Base-by-base conservation (phyloP, 2,888 invertebrate species). In the Galerucella nymphaeae region DNA sequence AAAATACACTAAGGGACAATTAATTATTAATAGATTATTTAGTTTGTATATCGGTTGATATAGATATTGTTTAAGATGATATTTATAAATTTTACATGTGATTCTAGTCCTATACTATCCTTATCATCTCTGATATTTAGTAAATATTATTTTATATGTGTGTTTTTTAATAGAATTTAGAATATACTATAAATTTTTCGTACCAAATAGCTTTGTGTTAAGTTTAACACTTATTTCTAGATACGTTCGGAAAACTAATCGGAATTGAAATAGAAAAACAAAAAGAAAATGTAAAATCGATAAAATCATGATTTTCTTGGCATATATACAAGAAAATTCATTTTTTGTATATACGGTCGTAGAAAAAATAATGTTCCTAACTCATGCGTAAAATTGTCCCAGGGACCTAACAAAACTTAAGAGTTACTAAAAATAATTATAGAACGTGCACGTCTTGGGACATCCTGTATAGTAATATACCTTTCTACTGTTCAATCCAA, bases 81-180 rank as follows among this genome's bases (percentile, higher is more conserved):
- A 80, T 78, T 80, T 78, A 78, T 75, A 72, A 77, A 77, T 74
- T 75, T 77, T 72, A 71, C 77, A 77, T 80, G 80, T 80, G 80
- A 80, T 80, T 81, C 80, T 81, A 81, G 81, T 81, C 81, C n/a
- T n/a, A n/a, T 80, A 76, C 77, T 78, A 70, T 55, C 42, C 48
- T 64, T 45, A 68, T 70, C 62, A 62, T 63, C 30, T 74, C 76
- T 80, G 77, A 79, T 78, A 80, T 78, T 78, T 57, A 48, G 48
- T 71, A 67, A 77, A 45, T 45, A 45, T 45, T 45, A 57, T 63
- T 62, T n/a, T 41, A 30, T 70, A 80, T 77, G 78, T 78, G 63
- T 80, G 79, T 80, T 81, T 78, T 76, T 16, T 62, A 41, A 68
- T 79, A 81, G 78, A 66, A 66, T 77, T 79, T 77, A 76, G 72